Percentiles rank a stretch among this genome's conserved stretches.
phyloP scores from a whole-genome alignment of 2,797 vertebrate species.

The Pangasius djambal region DNA sequence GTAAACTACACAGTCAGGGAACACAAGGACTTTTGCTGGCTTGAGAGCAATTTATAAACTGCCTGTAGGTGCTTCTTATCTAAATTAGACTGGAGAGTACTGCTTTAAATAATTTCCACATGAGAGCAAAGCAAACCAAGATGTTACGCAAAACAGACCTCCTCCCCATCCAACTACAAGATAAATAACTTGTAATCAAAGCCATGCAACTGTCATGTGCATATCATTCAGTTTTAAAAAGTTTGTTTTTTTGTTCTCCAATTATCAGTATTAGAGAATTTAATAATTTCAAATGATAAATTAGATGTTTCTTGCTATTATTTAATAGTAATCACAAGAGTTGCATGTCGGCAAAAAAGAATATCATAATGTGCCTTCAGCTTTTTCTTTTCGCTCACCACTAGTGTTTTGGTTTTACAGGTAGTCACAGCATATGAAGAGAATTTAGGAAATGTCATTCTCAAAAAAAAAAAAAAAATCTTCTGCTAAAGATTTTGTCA shows the following conservation, averaged over 20 bases:
- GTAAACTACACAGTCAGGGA: background rate
- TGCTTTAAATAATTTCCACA: background rate
- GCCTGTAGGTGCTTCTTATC: background rate
- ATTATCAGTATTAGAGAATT: background rate
- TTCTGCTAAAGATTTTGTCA: too few species aligned
- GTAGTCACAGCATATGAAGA: background rate
- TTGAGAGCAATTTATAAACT: background rate
- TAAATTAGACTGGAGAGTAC: background rate
- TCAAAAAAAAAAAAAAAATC: too few species aligned
- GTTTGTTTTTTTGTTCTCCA: too few species aligned
- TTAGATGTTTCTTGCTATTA: background rate
- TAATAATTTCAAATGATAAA: background rate
- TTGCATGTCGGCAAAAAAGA: background rate
- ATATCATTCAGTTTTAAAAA: background rate
- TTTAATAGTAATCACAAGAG: background rate
- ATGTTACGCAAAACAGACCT: background rate
- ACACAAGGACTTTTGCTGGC: background rate
- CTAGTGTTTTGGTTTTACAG: background rate
- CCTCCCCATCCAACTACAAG: background rate
- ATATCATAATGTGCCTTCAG: background rate
- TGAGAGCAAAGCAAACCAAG: background rate
- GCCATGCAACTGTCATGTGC: background rate
- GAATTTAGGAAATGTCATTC: too few species aligned
- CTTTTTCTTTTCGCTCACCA: background rate
- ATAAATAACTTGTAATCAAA: background rate